Base-by-base conservation (phyloP, 2,797 vertebrate genomes). In the Benthosema pterotum region DNA sequence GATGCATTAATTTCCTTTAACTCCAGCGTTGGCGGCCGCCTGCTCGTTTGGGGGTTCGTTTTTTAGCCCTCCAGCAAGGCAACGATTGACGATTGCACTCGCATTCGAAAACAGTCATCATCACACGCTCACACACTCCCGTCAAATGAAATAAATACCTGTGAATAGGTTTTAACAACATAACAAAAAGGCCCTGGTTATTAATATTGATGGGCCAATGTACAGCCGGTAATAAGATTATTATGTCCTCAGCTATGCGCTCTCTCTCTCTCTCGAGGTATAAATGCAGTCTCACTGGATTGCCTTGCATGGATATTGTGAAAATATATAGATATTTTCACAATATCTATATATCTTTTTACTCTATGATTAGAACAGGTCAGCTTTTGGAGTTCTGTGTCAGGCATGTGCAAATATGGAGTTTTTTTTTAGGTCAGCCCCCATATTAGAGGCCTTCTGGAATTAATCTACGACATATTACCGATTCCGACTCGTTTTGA, bases 141-240 rank as follows among this genome's bases (percentile, higher is more conserved):
- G 42, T 60, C 9, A 19, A 43, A 25, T n/a, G 15, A 48, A 11
- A 46, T 46, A n/a, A 11, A 46, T 46, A 46, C 12, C 45, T 46
- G 13, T 15, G n/a, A 46, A 46, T 46, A n/a, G 3, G n/a, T 47
- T 2, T 13, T 14, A 28, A 32, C 28, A 28, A 32, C 28, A 8
- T 38, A 64, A 67, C 13, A 64, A 70, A 46, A 55, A 56, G 51
- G 16, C 43, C 59, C 46, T 49, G 7, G 1, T 57, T 48, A 57
- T 70, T 63, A 79, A 75, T 79, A 77, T 80, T 69, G 42, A 70
- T 78, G 9, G 55, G 62, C 38, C 0, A 17, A 78, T 75, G 53
- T 11, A 57, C 28, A 55, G n/a, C 38, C 6, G 13, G 32, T 60
- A 45, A 49, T 67, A 12, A 2, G 48, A 60, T 28, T 67, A 74